Evolutionary conservation across 2,888 invertebrate species (phyloP).

Genomic region (Ceratothoa steindachneri): DNA sequence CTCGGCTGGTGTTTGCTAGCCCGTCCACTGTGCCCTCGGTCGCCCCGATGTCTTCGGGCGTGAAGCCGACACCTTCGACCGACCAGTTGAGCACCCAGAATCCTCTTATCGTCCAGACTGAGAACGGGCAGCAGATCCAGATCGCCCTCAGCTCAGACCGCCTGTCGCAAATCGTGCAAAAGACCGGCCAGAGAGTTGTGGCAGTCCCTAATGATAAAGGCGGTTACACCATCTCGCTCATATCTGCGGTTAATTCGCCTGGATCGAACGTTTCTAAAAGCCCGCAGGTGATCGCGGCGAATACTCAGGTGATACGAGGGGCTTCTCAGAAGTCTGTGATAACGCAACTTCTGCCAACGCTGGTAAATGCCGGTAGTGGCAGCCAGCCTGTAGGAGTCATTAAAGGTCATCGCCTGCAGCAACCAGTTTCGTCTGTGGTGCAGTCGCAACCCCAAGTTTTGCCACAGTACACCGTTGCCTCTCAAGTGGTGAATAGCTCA

Average conservation of each 20-base stretch:
- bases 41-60: neutral
- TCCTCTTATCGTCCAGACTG: conserved; percentile 16
- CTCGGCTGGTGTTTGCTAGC: conserved; percentile 17
- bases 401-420: neutral
- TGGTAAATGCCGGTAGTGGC: neutral
- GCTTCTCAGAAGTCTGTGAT: neutral
- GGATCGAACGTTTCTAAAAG: conserved; percentile 13
- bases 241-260: conserved; percentile 27
- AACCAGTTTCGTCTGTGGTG: neutral
- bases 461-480: neutral
- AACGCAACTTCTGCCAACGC: neutral
- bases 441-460: neutral
- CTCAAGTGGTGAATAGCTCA: neutral
- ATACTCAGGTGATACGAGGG: neutral
- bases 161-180: conserved; percentile 34
- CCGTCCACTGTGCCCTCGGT: conserved; percentile 18
- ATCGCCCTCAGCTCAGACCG: neutral
- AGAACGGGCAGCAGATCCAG: conserved; percentile 19
- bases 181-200: conserved; percentile 37
- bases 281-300: neutral
- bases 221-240: conserved; percentile 40
- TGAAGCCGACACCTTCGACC: neutral
- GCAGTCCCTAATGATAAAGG: conserved; percentile 43
- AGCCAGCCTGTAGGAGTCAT: neutral
- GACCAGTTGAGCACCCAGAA: neutral